Evolutionary conservation across 2,113 vertebrate species (phyloP), one percentile per base, ranked within the genome.

Genomic region (Castor canadensis): DNA sequence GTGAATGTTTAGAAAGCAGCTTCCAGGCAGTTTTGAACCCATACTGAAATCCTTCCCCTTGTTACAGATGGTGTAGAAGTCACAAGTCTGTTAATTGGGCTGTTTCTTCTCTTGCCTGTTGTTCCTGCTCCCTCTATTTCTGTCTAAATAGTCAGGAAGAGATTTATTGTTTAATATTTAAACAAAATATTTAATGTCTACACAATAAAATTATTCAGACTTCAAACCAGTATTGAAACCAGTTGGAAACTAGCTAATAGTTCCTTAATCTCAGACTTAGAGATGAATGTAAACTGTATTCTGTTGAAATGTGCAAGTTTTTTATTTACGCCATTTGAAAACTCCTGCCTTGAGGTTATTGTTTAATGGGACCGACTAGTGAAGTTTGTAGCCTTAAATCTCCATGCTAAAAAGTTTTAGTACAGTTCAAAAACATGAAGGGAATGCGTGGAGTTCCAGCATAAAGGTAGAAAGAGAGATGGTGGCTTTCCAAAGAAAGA

Each of bases 91-190:
- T 95, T 94, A 40, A 6, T 77, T 86, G 52, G 96, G 91, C 96
- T 96, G 96, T 94, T 89, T 80, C 96, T 97, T 94, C 92, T 96
- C 72, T 85, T 93, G 93, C 94, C 94, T 94, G 30, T 97, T 92
- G 96, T 87, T 95, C 91, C 89, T 97, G 92, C 95, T 97, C 93
- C n/a, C n/a, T 95, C 81, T 76, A 17, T 94, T 98, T 96, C 93
- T 97, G 84, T 96, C 89, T 93, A 86, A 89, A 96, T 95, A 91
- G 95, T 96, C 97, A 96, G 87, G 86, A 92, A 97, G 96, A 96
- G 84, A 96, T 95, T 95, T 97, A 96, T 95, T 98, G 95, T 97
- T 98, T 97, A 97, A 97, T 98, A 96, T 98, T 97, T 97, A 96
- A 94, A 89, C 97, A 96, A 95, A 96, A 81, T 89, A 79, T 97